These are phyloP conservation scores for Ophioninae sp. DNA, from an alignment of 2,888 invertebrate genomes.

Conservation along the genomic window DNA sequence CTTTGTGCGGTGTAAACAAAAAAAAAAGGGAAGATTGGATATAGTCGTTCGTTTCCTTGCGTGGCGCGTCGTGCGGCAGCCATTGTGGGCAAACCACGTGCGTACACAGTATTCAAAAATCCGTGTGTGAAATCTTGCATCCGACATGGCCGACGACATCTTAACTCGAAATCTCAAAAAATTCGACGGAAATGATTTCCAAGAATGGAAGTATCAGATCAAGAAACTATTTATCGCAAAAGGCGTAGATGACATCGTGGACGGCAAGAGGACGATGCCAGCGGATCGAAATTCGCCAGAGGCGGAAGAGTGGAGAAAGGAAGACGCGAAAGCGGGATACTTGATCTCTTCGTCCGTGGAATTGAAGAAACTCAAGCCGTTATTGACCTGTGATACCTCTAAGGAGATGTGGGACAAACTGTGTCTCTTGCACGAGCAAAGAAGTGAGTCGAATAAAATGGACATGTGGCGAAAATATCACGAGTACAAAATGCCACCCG, in stretches of 20 bases:
- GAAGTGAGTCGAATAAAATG: constrained; percentile 49
- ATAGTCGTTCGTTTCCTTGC: not conserved
- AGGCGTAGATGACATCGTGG: constrained; percentile 52
- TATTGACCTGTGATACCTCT: constrained; percentile 35
- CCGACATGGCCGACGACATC: constrained; percentile 55
- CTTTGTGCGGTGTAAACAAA: constrained; percentile 28
- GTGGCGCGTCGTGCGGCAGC: constrained; percentile 16
- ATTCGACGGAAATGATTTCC: constrained; percentile 58
- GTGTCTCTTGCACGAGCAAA: constrained; percentile 48
- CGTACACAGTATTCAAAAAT: not conserved
- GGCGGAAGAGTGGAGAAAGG: constrained; percentile 13
- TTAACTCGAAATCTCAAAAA: constrained; percentile 38
- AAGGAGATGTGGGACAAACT: constrained; percentile 53
- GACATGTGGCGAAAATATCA: constrained; percentile 48
- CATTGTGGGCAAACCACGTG: constrained; percentile 27
- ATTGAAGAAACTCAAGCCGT: constrained; percentile 22
- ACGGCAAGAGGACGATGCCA: constrained; percentile 44
- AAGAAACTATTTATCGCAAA: constrained; percentile 50
- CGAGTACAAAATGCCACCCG: constrained; percentile 47
- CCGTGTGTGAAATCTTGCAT: constrained; percentile 19
- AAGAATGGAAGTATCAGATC: constrained; percentile 52
- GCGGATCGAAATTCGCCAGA: constrained; percentile 1
- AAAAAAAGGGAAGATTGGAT: constrained; percentile 11
- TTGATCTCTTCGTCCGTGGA: constrained; percentile 42
- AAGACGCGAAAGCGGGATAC: constrained; percentile 43